Evolutionary conservation across 2,888 invertebrate species (phyloP).

Genomic region (Tachystola acroxantha): DNA sequence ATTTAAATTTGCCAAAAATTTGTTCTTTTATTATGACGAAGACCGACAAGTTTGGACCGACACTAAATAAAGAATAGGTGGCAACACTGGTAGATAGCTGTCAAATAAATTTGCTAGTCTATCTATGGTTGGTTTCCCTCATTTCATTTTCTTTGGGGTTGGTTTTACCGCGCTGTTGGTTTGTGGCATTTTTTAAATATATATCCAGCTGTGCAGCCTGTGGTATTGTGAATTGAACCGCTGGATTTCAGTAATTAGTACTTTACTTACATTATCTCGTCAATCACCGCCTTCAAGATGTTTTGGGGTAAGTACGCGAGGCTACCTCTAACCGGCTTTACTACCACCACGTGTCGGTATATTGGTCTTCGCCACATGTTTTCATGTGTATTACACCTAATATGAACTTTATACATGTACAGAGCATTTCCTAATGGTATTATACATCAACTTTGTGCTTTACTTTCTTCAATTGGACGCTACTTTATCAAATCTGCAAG

Average conservation of each 20-base stretch:
- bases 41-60: too few species aligned
- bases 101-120: background rate
- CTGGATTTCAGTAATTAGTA: background rate
- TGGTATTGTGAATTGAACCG: background rate
- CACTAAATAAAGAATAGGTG: too few species aligned
- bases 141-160: conserved; percentile 8
- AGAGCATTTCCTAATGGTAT: too few species aligned
- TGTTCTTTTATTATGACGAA: too few species aligned
- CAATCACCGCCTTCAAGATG: conserved; percentile 40
- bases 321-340: conserved; percentile 24
- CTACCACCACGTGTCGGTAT: conserved; percentile 57
- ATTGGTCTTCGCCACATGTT: background rate
- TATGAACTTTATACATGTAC: too few species aligned
- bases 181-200: background rate
- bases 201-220: background rate
- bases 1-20: too few species aligned
- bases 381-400: background rate
- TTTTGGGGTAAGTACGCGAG: conserved; percentile 66
- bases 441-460: too few species aligned
- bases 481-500: too few species aligned
- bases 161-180: conserved; percentile 13
- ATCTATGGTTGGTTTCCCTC: conserved; percentile 8
- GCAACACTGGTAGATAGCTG: too few species aligned
- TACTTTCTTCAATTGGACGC: conserved; percentile 13
- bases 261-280: background rate